These are phyloP conservation scores for Dolichomitus sp. DNA, from an alignment of 2,888 invertebrate genomes.

Conservation along the genomic window DNA sequence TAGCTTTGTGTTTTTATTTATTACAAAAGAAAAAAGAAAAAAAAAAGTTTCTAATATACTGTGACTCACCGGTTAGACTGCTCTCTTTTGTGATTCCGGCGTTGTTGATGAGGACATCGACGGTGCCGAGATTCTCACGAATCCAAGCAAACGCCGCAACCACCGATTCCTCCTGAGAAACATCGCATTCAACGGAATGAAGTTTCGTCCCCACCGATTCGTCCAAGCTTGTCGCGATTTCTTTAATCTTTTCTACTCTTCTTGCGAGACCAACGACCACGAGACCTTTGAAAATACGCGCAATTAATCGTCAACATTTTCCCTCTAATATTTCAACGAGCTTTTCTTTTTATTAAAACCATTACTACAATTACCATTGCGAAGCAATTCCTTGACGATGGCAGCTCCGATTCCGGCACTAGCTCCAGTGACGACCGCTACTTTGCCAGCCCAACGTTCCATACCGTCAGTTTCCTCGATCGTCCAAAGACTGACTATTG, in stretches of 20 bases:
- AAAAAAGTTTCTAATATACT: no score
- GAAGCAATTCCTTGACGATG: constrained; percentile 82
- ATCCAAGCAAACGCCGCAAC: constrained; percentile 76
- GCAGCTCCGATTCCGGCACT: constrained; percentile 86
- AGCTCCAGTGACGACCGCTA: constrained; percentile 86
- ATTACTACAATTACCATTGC: constrained; percentile 79
- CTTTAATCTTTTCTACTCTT: constrained; percentile 85
- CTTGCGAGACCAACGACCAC: constrained; percentile 85
- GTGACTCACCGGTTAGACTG: constrained; percentile 75
- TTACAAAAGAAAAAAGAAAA: not conserved
- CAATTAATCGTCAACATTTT: not conserved
- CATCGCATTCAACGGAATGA: constrained; percentile 79
- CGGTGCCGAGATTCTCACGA: constrained; percentile 82
- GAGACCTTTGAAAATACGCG: constrained; percentile 80
- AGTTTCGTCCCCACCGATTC: constrained; percentile 79
- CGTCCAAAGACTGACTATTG: constrained; percentile 55
- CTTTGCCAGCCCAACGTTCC: constrained; percentile 86
- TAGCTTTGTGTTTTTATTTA: no score
- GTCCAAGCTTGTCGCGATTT: constrained; percentile 72
- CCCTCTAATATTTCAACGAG: no score
- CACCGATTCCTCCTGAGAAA: constrained; percentile 77
- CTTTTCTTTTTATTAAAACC: no score
- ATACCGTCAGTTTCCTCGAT: constrained; percentile 69
- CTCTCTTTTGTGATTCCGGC: constrained; percentile 85
- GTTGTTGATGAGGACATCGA: constrained; percentile 87